Conservation (phyloP, 2,113 vertebrate genomes). For the Dicerorhinus sumatrensis region DNA sequence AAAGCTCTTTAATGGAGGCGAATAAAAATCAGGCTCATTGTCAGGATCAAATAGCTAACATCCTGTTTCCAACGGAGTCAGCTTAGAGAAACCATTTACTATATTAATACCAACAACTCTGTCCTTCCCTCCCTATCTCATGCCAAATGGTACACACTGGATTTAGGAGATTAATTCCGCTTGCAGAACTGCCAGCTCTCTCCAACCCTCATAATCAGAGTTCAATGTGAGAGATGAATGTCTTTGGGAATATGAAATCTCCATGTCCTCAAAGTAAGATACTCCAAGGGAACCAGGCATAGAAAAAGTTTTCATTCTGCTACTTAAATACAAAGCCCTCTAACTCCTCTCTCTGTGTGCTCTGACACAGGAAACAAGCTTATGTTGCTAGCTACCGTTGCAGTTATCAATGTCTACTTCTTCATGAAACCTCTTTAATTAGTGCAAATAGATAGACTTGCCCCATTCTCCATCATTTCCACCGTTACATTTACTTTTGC, state of each 20-base stretch:
- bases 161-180: constrained; percentile 11
- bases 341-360: not conserved
- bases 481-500: constrained; percentile 31
- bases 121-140: not conserved
- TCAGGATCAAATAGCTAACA: constrained; percentile 55
- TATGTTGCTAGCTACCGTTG: not conserved
- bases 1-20: constrained; percentile 17
- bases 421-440: not conserved
- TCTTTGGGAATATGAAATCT: constrained; percentile 14
- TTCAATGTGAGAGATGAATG: not conserved
- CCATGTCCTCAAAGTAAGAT: not conserved
- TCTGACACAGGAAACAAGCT: not conserved
- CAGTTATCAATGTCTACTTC: not conserved
- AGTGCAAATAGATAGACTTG: not conserved
- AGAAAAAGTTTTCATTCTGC: constrained; percentile 49
- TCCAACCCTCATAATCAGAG: not conserved
- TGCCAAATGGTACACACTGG: not conserved
- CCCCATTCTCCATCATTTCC: not conserved
- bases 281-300: not conserved
- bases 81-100: constrained; percentile 75
- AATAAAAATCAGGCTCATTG: not conserved
- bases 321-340: constrained; percentile 7
- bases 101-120: constrained; percentile 28
- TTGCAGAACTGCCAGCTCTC: not conserved
- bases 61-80: constrained; percentile 47